A percentile compares a stretch with the other conserved stretches of the same genome.
Conservation (phyloP, 2,113 vertebrate genomes). For the Prionailurus viverrinus region DNA sequence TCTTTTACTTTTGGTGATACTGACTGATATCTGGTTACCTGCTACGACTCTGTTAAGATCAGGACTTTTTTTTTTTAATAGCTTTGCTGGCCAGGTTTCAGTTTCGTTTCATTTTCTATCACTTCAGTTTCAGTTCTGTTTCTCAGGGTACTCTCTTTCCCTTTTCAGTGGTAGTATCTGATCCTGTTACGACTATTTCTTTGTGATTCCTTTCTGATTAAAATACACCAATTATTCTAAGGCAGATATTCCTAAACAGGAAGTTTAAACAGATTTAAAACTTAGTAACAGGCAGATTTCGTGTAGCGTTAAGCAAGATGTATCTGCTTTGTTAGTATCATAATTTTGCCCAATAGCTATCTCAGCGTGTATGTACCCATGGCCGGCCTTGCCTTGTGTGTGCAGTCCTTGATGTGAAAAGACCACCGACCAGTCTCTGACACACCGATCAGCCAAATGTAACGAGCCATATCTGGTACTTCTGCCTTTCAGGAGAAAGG, state of each 20-base stretch:
- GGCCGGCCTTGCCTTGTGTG: background rate
- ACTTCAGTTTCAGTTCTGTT: slow-evolving; percentile 83
- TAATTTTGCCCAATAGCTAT: background rate
- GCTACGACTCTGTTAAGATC: background rate
- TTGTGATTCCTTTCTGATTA: slow-evolving; percentile 48
- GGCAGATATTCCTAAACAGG: slow-evolving; percentile 15
- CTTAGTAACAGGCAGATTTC: background rate
- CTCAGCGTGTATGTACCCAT: fast-evolving
- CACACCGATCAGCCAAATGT: background rate
- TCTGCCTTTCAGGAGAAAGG: background rate
- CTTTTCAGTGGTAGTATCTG: background rate
- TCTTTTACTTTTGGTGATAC: slow-evolving; percentile 1
- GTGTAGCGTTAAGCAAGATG: slow-evolving; percentile 1
- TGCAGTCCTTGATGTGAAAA: background rate
- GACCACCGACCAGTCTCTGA: background rate
- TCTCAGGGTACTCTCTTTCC: slow-evolving; percentile 59
- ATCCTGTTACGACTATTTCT: slow-evolving; percentile 3
- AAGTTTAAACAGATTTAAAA: slow-evolving; percentile 19
- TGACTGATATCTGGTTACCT: background rate
- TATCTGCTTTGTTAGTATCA: background rate
- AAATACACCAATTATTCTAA: slow-evolving; percentile 23
- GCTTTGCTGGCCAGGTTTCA: slow-evolving; percentile 76
- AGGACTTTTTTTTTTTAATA: slow-evolving; percentile 5
- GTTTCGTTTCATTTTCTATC: slow-evolving; percentile 84
- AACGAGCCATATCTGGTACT: background rate